phyloP scores from a whole-genome alignment of 2,797 vertebrate genomes.

The Acanthornis magna region DNA sequence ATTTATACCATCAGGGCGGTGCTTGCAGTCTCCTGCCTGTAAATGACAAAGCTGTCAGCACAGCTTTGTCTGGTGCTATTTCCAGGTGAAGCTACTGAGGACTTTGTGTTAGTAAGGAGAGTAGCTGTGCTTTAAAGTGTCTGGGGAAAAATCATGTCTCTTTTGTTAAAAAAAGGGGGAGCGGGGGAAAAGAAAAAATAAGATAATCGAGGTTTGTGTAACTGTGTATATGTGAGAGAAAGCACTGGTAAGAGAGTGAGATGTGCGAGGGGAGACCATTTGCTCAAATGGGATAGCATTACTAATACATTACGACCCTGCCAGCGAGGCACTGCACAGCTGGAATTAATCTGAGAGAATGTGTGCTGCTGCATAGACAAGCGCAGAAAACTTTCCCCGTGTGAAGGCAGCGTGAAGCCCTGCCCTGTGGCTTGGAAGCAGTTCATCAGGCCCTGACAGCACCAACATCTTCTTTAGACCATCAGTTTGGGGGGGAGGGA shows the following conservation, averaged over 20 bases:
- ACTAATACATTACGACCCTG: slow-evolving; percentile 28
- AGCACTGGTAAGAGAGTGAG: background rate
- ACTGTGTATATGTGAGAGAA: background rate
- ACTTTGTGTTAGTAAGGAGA: background rate
- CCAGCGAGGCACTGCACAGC: slow-evolving; percentile 59
- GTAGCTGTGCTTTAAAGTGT: background rate
- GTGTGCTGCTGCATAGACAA: slow-evolving; percentile 53
- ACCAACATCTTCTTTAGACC: slow-evolving; percentile 48
- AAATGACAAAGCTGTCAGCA: background rate
- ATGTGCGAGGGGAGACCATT: background rate
- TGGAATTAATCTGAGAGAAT: slow-evolving; percentile 71
- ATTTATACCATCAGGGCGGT: background rate
- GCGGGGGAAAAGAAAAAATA: background rate
- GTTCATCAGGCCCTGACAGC: slow-evolving; percentile 62
- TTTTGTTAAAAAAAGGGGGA: background rate
- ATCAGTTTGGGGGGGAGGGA: background rate
- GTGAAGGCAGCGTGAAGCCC: slow-evolving; percentile 66
- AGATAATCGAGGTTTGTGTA: background rate
- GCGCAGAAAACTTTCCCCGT: slow-evolving; percentile 47
- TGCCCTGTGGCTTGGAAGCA: slow-evolving; percentile 72
- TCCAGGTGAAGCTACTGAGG: background rate
- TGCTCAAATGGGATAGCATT: slow-evolving; percentile 41
- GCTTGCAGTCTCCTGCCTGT: background rate
- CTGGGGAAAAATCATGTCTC: background rate
- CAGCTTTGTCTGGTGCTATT: background rate